These are phyloP conservation scores for Fissipunctia ypsillon DNA, from an alignment of 2,888 invertebrate genomes.

Conservation along the genomic window DNA sequence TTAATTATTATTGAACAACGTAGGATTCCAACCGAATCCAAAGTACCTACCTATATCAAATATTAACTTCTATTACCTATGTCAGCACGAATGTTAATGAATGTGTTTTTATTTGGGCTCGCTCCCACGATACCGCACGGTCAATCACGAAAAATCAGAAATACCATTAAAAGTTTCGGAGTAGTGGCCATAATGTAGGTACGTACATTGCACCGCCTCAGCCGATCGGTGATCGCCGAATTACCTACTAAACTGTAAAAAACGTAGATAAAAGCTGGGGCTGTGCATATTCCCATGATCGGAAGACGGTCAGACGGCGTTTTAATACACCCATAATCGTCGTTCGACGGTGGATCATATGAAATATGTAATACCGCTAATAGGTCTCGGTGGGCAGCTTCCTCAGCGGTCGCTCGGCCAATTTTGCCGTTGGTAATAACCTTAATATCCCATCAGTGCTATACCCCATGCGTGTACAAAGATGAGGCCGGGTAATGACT, in stretches of 20 bases:
- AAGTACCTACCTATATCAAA: not conserved
- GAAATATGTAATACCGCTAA: conserved; percentile 89
- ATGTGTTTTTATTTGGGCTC: conserved; percentile 39
- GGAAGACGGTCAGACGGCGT: conserved; percentile 84
- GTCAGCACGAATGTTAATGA: conserved; percentile 19
- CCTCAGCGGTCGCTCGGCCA: conserved; percentile 89
- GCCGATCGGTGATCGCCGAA: conserved; percentile 83
- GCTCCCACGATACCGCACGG: conserved; percentile 75
- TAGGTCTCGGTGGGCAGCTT: conserved; percentile 88
- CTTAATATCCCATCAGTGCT: conserved; percentile 88
- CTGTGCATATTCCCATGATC: conserved; percentile 87
- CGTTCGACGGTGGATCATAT: conserved; percentile 86
- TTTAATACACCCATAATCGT: conserved; percentile 89
- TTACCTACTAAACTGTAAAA: conserved; percentile 88
- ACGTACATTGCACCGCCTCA: conserved; percentile 67
- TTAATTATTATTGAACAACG: not conserved
- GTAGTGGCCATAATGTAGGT: conserved; percentile 81
- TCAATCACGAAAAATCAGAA: conserved; percentile 73
- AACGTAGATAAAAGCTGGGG: conserved; percentile 84
- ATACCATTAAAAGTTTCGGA: conserved; percentile 80
- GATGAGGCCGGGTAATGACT: conserved; percentile 84
- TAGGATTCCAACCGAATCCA: not conserved
- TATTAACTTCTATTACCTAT: not conserved
- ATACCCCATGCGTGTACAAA: conserved; percentile 86
- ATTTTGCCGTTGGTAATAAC: conserved; percentile 89